Evolutionary conservation across 2,113 vertebrate species (phyloP).

Genomic region (Crotalus viridis): DNA sequence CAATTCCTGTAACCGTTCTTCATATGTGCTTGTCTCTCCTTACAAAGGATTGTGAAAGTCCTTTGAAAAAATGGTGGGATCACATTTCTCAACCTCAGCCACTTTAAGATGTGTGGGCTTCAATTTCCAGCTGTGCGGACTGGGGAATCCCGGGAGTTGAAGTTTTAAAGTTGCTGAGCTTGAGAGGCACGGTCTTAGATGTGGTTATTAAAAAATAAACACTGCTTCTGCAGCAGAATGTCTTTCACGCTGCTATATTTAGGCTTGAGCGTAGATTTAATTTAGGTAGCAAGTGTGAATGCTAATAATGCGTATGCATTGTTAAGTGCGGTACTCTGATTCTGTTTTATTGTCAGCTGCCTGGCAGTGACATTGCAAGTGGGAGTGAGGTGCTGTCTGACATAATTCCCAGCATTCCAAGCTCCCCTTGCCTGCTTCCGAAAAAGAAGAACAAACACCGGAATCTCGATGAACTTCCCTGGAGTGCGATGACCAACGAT

Average conservation of each 20-base stretch:
- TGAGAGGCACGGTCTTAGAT: not conserved
- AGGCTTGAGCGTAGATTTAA: not conserved
- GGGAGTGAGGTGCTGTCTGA: slow-evolving; percentile 96
- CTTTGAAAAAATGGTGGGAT: not conserved
- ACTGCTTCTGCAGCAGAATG: no score
- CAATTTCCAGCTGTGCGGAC: no score
- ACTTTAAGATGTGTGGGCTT: not conserved
- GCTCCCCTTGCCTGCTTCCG: slow-evolving; percentile 90
- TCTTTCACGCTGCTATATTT: not conserved
- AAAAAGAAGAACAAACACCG: slow-evolving; percentile 92
- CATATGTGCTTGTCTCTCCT: not conserved
- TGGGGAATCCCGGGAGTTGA: no score
- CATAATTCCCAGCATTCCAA: slow-evolving; percentile 95
- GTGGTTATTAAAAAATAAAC: not conserved
- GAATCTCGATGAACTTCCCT: slow-evolving; percentile 95
- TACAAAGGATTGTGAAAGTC: not conserved
- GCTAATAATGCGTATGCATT: not conserved
- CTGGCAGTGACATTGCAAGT: slow-evolving; percentile 95
- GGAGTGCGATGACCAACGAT: slow-evolving; percentile 98
- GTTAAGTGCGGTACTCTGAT: slow-evolving; percentile 22
- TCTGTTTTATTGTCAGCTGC: slow-evolving; percentile 76
- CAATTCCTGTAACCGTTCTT: not conserved
- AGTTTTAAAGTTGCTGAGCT: not conserved
- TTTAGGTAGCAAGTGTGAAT: not conserved
- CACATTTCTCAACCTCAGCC: not conserved